A percentile compares a stretch with the other conserved stretches of the same genome.
Evolutionary conservation across 2,113 vertebrate species (phyloP).

Genomic region (Pedionomus torquatus): DNA sequence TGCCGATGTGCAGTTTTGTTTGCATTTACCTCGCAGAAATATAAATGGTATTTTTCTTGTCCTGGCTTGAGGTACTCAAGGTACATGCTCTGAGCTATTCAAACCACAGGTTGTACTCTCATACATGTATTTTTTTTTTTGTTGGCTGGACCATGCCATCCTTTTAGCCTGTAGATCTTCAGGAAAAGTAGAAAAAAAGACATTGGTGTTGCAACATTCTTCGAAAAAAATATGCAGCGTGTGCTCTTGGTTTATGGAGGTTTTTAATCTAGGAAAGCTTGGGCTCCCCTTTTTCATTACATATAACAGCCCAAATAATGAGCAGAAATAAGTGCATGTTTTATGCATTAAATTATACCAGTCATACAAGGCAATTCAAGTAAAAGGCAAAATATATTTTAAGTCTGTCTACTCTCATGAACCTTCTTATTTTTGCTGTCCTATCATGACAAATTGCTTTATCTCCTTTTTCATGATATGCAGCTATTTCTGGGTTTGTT

Average conservation of each 20-base stretch:
- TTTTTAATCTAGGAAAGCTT: background rate
- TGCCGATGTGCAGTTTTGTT: conserved; percentile 17
- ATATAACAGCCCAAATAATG: background rate
- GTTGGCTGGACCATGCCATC: background rate
- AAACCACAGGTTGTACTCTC: background rate
- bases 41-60: conserved; percentile 30
- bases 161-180: conserved; percentile 3
- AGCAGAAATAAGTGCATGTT: background rate
- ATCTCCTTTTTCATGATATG: conserved; percentile 31
- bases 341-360: background rate
- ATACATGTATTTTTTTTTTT: background rate
- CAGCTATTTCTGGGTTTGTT: conserved; percentile 36
- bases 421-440: background rate
- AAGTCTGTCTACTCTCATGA: background rate
- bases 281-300: background rate
- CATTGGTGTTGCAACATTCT: background rate
- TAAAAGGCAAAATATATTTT: background rate
- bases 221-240: background rate
- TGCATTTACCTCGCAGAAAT: conserved; percentile 39
- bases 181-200: background rate
- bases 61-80: background rate
- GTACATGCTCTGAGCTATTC: background rate
- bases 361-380: background rate
- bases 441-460: conserved; percentile 26
- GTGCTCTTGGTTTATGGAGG: background rate